Evolutionary conservation across 2,113 vertebrate genomes (phyloP), one percentile per base, ranked within the genome.

Genomic region (Megaceryle maxima): DNA sequence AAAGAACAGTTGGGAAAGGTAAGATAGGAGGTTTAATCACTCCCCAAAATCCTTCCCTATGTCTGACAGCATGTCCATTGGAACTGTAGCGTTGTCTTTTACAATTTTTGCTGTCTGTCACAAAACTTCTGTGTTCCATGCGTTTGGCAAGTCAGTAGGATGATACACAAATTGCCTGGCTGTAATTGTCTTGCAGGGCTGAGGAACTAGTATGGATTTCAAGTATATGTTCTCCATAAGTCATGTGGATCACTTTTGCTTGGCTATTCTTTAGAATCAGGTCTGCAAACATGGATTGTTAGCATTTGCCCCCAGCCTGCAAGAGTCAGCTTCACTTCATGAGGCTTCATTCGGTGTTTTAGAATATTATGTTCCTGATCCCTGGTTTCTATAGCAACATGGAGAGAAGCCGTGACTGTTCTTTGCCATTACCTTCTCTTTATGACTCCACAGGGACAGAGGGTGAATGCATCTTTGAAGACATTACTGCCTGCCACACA

Each of bases 301-400:
- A 59, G 33, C 39, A 16, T 89, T 91, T 68, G 19, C 56, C 50
- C 29, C 13, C 46, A 56, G 5, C n/a, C 56, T 83, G n/a, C 53
- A 43, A 72, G 53, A 60, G 12, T 1, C 91, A 63, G 5, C 13
- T 41, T 33, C 18, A 64, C 25, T 83, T 95, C 63, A 62, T 50
- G 68, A 77, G 35, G 16, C 43, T 79, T 81, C 0, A 0, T 62
- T 43, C 70, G 97, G 29, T 88, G 60, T 97, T 96, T 50, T 95
- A 99, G 99, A 98, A 96, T 44, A 98, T 99, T 89, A 98, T 98
- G 21, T 98, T 99, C 95, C 97, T 99, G 96, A 99, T 99, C 86
- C 99, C 99, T 41, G 98, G 98, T 69, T 99, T 99, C 98, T 99
- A 98, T 91, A 98, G 97, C 62, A 97, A 98, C 96, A 98, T 98